Conservation (phyloP, 2,888 invertebrate species). For the Graphium colonna region DNA sequence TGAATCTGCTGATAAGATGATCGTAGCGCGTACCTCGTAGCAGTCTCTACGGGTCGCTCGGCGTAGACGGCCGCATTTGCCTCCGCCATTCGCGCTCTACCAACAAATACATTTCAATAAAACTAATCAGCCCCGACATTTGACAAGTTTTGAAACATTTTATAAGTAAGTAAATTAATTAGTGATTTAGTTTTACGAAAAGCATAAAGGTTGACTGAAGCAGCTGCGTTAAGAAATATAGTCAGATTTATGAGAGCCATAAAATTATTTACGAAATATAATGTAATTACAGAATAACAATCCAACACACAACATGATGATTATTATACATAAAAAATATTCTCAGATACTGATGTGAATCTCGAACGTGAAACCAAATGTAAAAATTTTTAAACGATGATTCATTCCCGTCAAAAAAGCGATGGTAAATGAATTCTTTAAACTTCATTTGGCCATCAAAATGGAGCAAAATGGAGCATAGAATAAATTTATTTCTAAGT, state of each 20-base stretch:
- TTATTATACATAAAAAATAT: no score
- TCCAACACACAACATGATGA: no score
- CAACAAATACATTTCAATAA: background rate
- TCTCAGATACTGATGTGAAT: no score
- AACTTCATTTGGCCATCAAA: no score
- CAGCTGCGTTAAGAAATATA: no score
- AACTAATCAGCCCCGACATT: background rate
- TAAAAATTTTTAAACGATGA: conserved; percentile 6
- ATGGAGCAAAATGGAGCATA: no score
- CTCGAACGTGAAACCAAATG: no score
- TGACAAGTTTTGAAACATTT: background rate
- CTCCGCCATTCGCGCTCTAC: conserved; percentile 14
- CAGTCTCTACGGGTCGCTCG: conserved; percentile 53
- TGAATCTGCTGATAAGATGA: conserved; percentile 4
- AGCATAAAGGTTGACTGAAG: no score
- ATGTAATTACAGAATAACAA: background rate
- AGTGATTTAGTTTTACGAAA: background rate
- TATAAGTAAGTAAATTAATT: background rate
- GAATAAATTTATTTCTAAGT: no score
- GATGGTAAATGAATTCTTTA: no score
- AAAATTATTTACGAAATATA: background rate
- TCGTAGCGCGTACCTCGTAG: conserved; percentile 47
- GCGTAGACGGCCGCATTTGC: conserved; percentile 41
- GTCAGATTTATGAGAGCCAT: background rate
- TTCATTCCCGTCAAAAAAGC: no score